Evolutionary conservation across 2,797 vertebrate genomes (phyloP), one percentile per base, ranked within the genome.

Genomic region (Cyclura pinguis): DNA sequence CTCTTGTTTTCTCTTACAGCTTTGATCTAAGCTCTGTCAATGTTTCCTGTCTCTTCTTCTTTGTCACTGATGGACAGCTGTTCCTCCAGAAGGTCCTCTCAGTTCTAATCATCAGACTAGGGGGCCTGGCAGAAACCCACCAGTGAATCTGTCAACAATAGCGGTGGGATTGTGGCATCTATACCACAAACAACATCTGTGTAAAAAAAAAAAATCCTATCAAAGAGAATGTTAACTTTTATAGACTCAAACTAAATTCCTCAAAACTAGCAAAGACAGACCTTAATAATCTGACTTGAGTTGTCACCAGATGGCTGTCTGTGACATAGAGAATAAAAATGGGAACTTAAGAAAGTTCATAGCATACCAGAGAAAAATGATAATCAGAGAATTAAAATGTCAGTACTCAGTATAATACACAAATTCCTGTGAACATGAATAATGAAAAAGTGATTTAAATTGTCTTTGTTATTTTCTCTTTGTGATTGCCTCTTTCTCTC

Each of bases 1-100:
- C 59, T 85, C 62, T 69, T 29, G 9, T 77, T 35, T 80, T 78
- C 50, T 69, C 5, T 6, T 55, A 20, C 32, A 69, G 42, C 50
- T 69, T 80, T 89, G 88, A 57, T 89, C 88, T 80, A 42, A 89
- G 50, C 47, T 69, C 14, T 85, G 69, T 80, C 69, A 85, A 69
- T 69, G 82, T 85, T 89, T 80, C 6, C 12, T 89, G 69, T 80
- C n/a, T n/a, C 35, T 55, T 69, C 16, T 80, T 80, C 20, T 42
- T 89, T 64, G 38, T 55, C 32, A n/a, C 83, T 85, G 50, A 78
- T 47, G 83, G 83, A 62, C 59, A 85, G 62, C 59, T 85, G 88
- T 85, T 89, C n/a, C n/a, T 80, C 82, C 83, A 89, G 67, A 89
- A 80, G 88, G 83, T 62, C 88, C 59, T 84, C 50, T 89, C n/a